Conservation (phyloP, 2,888 invertebrate genomes). For the Platynereis dumerilii region DNA sequence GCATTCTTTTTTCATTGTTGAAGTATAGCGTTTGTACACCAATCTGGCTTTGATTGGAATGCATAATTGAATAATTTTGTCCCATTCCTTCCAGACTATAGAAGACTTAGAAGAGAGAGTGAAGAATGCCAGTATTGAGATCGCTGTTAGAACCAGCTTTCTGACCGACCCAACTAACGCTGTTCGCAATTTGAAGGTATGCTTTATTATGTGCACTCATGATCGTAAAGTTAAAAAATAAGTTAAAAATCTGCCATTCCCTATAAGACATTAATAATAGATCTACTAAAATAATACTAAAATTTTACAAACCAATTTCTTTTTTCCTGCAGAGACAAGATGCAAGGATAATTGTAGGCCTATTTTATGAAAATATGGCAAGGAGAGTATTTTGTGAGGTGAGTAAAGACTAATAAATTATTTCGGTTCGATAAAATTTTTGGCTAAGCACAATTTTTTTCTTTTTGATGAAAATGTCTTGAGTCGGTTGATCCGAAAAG, state of each 20-base stretch:
- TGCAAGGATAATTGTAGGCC: constrained; percentile 95
- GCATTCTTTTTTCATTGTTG: too few relatives aligned
- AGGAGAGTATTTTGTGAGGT: constrained; percentile 83
- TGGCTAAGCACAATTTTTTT: too few relatives aligned
- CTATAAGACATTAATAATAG: too few relatives aligned
- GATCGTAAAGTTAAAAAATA: background rate
- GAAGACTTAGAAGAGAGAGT: constrained; percentile 93
- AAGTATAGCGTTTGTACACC: too few relatives aligned
- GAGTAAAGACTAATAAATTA: constrained; percentile 15
- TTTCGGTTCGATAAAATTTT: too few relatives aligned
- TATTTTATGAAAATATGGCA: constrained; percentile 98
- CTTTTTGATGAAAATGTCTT: too few relatives aligned
- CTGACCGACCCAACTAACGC: constrained; percentile 96
- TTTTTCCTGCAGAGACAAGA: constrained; percentile 78
- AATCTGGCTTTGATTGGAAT: too few relatives aligned
- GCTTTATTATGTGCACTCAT: background rate
- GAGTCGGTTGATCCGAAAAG: too few relatives aligned
- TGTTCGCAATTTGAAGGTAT: constrained; percentile 80
- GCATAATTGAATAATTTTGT: too few relatives aligned
- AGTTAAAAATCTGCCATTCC: too few relatives aligned
- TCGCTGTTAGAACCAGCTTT: constrained; percentile 95
- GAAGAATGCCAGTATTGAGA: constrained; percentile 78
- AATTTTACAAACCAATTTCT: too few relatives aligned
- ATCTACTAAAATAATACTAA: too few relatives aligned
- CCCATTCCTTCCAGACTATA: constrained; percentile 80